Evolutionary conservation across 2,888 invertebrate species (phyloP).

Genomic region (Agapostemon virescens): DNA sequence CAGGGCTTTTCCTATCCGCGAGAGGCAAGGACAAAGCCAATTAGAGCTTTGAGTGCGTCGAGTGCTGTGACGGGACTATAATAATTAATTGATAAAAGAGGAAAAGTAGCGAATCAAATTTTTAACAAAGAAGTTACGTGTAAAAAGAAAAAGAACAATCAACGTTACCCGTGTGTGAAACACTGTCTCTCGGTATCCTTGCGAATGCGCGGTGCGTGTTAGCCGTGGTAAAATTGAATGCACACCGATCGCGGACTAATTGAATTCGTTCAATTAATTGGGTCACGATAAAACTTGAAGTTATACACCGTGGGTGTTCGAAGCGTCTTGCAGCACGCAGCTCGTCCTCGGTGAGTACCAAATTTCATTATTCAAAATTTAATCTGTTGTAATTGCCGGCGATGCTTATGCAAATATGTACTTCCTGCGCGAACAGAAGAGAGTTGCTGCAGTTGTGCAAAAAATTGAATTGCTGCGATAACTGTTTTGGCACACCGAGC

Average conservation of each 20-base stretch:
- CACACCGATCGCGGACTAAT: neutral
- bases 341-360: constrained; percentile 52
- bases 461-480: neutral
- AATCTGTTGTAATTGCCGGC: constrained; percentile 21
- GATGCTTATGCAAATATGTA: constrained; percentile 2
- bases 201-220: neutral
- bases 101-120: neutral
- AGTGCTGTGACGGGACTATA: neutral
- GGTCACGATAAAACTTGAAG: constrained; percentile 25
- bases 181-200: neutral
- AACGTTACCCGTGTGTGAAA: neutral
- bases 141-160: no score
- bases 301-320: constrained; percentile 6
- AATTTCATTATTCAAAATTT: constrained; percentile 53
- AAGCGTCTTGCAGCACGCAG: constrained; percentile 4
- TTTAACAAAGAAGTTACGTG: neutral
- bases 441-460: neutral
- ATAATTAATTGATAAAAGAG: neutral
- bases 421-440: neutral
- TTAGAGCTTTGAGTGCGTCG: neutral
- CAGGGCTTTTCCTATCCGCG: neutral
- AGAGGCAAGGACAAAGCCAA: neutral
- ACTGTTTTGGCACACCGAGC: neutral
- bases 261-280: constrained; percentile 23
- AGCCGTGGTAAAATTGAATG: constrained; percentile 2